These are phyloP conservation scores for Calameuta pallipes DNA, from an alignment of 2,888 invertebrate species.

Conservation along the genomic window DNA sequence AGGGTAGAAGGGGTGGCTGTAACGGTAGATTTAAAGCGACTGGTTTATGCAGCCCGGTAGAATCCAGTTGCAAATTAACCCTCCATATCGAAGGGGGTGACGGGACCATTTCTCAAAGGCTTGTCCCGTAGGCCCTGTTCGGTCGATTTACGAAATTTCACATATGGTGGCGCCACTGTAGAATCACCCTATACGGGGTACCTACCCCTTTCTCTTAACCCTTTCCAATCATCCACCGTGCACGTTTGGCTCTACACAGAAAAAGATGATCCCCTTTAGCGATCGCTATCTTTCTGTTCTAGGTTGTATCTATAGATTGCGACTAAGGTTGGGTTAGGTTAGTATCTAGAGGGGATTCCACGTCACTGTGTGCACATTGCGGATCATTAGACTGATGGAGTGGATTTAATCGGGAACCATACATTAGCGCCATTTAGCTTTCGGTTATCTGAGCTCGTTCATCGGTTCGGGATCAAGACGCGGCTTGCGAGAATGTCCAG, in stretches of 20 bases:
- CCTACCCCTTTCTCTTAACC: too few relatives aligned
- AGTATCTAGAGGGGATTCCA: neutral
- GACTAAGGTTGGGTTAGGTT: neutral
- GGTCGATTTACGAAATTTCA: neutral
- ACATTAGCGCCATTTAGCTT: slow-evolving; percentile 8
- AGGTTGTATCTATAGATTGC: neutral
- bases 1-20: neutral
- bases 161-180: neutral
- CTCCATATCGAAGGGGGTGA: neutral
- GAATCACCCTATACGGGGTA: neutral
- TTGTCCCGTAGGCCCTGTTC: neutral
- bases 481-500: neutral
- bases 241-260: too few relatives aligned
- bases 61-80: neutral
- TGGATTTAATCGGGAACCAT: slow-evolving; percentile 18
- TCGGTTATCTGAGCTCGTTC: neutral
- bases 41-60: neutral
- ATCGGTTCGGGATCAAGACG: neutral
- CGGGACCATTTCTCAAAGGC: neutral
- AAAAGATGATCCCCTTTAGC: too few relatives aligned
- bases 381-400: slow-evolving; percentile 25
- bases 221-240: neutral
- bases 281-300: neutral
- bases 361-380: slow-evolving; percentile 14
- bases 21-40: neutral